Percentiles rank a stretch among this genome's conserved stretches.
Conservation (phyloP, 2,113 vertebrate genomes). For the Jacana jacana region DNA sequence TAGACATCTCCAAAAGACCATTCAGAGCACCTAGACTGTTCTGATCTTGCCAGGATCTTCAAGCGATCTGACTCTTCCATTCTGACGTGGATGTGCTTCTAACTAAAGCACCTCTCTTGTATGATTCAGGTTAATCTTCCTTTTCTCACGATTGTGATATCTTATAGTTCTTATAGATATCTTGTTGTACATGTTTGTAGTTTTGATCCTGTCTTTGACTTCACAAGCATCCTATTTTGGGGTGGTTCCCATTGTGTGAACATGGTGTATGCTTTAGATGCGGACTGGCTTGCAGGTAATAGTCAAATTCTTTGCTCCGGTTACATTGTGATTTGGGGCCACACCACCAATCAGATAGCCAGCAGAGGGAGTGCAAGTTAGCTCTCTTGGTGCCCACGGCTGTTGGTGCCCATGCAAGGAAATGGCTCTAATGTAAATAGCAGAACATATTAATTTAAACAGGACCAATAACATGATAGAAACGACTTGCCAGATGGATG, state of each 20-base stretch:
- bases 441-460: not conserved
- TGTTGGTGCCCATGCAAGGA: not conserved
- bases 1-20: accelerated
- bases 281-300: not conserved
- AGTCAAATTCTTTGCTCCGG: not conserved
- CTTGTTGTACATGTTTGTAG: not conserved
- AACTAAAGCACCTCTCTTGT: not conserved
- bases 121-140: not conserved
- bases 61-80: not conserved
- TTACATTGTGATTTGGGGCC: not conserved
- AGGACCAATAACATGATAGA: not conserved
- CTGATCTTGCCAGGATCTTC: not conserved
- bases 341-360: not conserved
- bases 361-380: conserved; percentile 8
- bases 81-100: not conserved
- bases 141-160: not conserved
- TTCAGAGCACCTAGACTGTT: not conserved
- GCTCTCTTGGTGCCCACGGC: not conserved
- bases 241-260: not conserved
- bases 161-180: not conserved
- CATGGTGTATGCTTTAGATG: not conserved
- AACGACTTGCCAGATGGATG: not conserved
- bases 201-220: not conserved
- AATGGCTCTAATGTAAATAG: not conserved
- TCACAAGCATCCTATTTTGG: not conserved